phyloP scores from a whole-genome alignment of 2,113 vertebrate genomes.

The Parus major region DNA sequence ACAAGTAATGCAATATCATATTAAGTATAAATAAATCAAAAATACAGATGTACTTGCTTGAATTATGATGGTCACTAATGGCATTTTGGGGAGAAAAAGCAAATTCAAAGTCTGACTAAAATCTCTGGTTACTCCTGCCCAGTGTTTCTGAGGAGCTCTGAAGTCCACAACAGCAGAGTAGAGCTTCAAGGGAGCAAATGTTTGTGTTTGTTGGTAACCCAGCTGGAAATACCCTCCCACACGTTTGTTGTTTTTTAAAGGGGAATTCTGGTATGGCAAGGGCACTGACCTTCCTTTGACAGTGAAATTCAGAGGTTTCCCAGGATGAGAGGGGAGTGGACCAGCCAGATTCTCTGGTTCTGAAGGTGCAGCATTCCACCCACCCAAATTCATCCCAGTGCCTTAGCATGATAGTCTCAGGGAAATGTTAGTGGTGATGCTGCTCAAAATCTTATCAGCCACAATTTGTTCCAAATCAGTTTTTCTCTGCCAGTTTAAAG shows the following conservation, averaged over 20 bases:
- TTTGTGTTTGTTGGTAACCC: background rate
- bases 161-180: background rate
- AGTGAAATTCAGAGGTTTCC: background rate
- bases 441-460: background rate
- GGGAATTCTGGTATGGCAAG: background rate
- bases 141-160: background rate
- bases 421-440: background rate
- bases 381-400: background rate
- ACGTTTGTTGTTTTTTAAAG: background rate
- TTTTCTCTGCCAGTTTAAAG: background rate
- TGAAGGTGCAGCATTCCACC: background rate
- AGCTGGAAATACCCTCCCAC: background rate
- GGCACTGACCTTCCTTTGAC: background rate
- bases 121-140: background rate
- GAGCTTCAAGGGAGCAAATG: background rate
- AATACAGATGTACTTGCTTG: slow-evolving; percentile 13
- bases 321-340: background rate
- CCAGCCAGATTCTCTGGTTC: background rate
- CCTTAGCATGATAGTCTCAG: background rate
- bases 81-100: slow-evolving; percentile 22
- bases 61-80: slow-evolving; percentile 36
- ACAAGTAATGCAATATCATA: slow-evolving; percentile 55
- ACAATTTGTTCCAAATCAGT: background rate
- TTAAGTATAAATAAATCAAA: slow-evolving; percentile 65
- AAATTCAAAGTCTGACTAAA: slow-evolving; percentile 19